phyloP scores from a whole-genome alignment of 2,113 vertebrate species.

The Semnornis frantzii region DNA sequence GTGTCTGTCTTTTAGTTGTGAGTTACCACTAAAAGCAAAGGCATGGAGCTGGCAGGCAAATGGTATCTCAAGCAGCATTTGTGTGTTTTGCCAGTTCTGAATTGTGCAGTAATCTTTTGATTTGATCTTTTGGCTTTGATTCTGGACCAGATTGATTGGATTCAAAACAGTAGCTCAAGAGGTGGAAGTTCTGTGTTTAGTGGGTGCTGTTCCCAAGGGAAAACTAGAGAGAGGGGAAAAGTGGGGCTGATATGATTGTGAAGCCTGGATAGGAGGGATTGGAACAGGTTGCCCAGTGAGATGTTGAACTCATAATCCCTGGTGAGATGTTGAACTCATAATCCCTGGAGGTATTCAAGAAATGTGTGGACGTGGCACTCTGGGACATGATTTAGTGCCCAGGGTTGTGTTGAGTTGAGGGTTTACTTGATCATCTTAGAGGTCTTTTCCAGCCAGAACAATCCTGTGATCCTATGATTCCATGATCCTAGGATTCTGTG shows the following conservation, averaged over 20 bases:
- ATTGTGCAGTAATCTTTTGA: neutral
- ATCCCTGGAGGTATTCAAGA: too few relatives aligned
- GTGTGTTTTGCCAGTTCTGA: neutral
- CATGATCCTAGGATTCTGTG: too few relatives aligned
- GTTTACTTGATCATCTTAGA: too few relatives aligned
- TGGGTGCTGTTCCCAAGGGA: neutral
- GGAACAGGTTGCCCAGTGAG: too few relatives aligned
- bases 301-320: too few relatives aligned
- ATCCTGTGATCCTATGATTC: too few relatives aligned
- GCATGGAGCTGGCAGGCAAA: neutral
- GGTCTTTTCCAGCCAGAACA: too few relatives aligned
- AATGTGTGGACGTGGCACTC: too few relatives aligned
- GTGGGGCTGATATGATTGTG: neutral
- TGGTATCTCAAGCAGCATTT: neutral
- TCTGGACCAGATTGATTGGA: neutral
- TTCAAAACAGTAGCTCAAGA: constrained; percentile 25
- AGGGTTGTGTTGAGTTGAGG: too few relatives aligned
- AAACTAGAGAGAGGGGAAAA: constrained; percentile 17
- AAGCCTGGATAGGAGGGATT: neutral
- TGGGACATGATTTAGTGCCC: too few relatives aligned
- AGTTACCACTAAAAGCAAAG: neutral
- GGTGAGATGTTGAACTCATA: too few relatives aligned
- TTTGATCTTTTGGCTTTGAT: neutral
- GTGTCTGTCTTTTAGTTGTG: constrained; percentile 2
- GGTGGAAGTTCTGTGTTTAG: neutral